Evolutionary conservation across 2,888 invertebrate species (phyloP).

Genomic region (Clivina fossor): DNA sequence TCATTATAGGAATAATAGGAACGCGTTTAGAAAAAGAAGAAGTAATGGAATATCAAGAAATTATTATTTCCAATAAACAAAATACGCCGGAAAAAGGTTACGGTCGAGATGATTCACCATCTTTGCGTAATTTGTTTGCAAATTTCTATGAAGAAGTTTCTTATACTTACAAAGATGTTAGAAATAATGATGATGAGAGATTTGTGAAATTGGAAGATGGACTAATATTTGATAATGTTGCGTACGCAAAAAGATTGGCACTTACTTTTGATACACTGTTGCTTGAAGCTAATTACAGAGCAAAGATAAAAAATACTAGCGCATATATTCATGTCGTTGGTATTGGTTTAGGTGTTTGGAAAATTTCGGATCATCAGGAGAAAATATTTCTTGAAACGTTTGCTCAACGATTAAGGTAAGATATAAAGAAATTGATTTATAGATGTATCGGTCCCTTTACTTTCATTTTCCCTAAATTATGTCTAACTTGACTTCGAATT

Average conservation of each 20-base stretch:
- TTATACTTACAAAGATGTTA: constrained; percentile 30
- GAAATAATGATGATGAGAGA: constrained; percentile 16
- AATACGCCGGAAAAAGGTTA: constrained; percentile 57
- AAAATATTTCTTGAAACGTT: constrained; percentile 43
- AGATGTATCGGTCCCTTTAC: too few relatives aligned
- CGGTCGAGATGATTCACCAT: constrained; percentile 40
- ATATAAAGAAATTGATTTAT: too few relatives aligned
- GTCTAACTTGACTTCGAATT: too few relatives aligned
- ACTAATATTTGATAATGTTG: constrained; percentile 50
- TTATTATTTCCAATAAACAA: constrained; percentile 55
- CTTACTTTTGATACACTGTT: constrained; percentile 51
- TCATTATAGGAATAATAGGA: constrained; percentile 56
- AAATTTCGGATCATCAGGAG: constrained; percentile 41
- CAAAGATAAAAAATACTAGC: constrained; percentile 49
- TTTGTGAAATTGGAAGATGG: constrained; percentile 18
- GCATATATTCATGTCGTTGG: constrained; percentile 52
- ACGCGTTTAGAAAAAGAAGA: constrained; percentile 54
- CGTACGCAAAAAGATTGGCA: constrained; percentile 50
- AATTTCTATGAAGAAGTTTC: constrained; percentile 44
- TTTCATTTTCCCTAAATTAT: too few relatives aligned
- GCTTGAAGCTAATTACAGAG: constrained; percentile 52
- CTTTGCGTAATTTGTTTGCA: constrained; percentile 45
- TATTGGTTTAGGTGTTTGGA: constrained; percentile 46
- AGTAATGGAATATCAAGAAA: constrained; percentile 59
- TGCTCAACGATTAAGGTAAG: constrained; percentile 41